These are phyloP conservation scores for Passer montanus DNA, from an alignment of 2,113 vertebrate species.

Conservation along the genomic window DNA sequence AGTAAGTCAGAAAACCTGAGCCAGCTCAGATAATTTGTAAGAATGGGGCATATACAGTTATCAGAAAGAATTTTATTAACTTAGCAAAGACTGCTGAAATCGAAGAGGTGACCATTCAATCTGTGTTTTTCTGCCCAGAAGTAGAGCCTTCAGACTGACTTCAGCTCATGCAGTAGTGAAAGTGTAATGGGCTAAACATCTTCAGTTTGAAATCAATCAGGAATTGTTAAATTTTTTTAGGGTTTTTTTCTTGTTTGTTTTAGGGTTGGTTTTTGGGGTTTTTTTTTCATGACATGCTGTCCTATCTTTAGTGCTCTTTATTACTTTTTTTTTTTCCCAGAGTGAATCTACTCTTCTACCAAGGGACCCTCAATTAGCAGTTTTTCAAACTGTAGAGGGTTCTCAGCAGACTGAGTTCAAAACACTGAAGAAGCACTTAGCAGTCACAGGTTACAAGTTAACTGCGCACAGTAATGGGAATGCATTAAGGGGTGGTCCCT, in stretches of 20 bases:
- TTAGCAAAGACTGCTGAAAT: neutral
- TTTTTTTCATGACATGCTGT: neutral
- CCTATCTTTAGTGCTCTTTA: neutral
- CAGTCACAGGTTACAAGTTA: neutral
- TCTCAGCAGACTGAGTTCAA: neutral
- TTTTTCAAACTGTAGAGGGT: neutral
- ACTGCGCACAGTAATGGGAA: neutral
- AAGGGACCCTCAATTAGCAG: neutral
- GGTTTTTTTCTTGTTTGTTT: neutral
- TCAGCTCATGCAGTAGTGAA: neutral
- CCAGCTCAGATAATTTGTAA: neutral
- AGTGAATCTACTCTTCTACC: neutral
- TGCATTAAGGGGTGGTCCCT: neutral
- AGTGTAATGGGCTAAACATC: neutral
- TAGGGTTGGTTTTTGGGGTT: neutral
- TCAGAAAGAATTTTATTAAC: neutral
- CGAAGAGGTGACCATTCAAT: neutral
- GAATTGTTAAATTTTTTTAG: neutral
- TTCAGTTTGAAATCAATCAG: neutral
- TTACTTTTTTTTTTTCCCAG: fast-evolving
- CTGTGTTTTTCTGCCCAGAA: neutral
- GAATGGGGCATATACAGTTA: neutral
- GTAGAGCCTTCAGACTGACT: neutral
- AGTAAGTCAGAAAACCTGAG: neutral
- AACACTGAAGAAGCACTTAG: neutral